Evolutionary conservation across 2,888 invertebrate genomes (phyloP).

Genomic region (Tinea pellionella): DNA sequence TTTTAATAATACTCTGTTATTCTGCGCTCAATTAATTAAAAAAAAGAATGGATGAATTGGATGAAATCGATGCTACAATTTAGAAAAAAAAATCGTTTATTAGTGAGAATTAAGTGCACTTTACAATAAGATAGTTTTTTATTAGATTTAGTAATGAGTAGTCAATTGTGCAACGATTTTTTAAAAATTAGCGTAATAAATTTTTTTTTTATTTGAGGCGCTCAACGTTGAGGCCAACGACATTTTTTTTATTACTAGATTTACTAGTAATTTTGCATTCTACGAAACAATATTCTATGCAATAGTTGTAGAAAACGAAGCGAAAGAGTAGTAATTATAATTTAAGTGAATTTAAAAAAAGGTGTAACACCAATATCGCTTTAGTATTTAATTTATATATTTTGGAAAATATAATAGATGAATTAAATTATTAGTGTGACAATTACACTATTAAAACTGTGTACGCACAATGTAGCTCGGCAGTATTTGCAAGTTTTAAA

Average conservation of each 20-base stretch:
- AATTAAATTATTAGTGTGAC: neutral
- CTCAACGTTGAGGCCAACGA: neutral
- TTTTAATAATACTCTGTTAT: neutral
- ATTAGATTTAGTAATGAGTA: neutral
- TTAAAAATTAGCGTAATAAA: neutral
- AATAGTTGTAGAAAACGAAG: neutral
- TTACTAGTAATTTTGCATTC: neutral
- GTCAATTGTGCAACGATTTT: neutral
- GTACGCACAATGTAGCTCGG: neutral
- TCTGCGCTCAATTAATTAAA: neutral
- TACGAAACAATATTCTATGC: neutral
- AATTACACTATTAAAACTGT: neutral
- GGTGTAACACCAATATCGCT: neutral
- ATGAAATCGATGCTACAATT: too few species aligned
- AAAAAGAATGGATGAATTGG: neutral
- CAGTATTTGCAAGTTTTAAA: too few species aligned
- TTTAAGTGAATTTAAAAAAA: neutral
- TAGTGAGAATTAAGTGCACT: slow-evolving; percentile 10
- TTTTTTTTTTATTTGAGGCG: neutral
- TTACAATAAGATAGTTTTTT: neutral
- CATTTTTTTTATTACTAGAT: neutral
- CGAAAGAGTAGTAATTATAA: neutral
- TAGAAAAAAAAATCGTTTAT: neutral
- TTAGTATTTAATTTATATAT: neutral
- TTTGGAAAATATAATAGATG: too few species aligned